phyloP scores from a whole-genome alignment of 2,888 invertebrate species.

The Kryphioiulus occultus region DNA sequence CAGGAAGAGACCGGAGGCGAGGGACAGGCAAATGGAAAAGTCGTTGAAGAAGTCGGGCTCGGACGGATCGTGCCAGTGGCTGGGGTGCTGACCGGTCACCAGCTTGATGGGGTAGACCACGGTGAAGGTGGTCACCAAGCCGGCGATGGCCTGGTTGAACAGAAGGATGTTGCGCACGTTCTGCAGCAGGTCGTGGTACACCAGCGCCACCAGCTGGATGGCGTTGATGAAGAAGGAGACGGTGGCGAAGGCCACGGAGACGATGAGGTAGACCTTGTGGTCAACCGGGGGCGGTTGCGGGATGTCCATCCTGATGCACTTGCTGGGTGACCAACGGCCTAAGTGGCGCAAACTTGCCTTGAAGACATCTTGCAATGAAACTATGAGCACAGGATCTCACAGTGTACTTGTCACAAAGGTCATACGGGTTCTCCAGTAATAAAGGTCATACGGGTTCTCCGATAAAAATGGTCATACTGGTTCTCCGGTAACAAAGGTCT shows the following conservation, averaged over 20 bases:
- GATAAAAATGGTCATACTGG: no score
- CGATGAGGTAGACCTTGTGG: slow-evolving; percentile 56
- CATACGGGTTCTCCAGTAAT: no score
- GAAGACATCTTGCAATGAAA: no score
- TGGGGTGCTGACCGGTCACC: slow-evolving; percentile 50
- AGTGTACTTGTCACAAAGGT: no score
- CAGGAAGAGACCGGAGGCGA: slow-evolving; percentile 53
- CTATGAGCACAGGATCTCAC: no score
- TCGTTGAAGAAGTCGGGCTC: slow-evolving; percentile 53
- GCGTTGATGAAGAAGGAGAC: slow-evolving; percentile 56
- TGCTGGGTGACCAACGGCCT: no score
- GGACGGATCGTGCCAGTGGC: slow-evolving; percentile 46
- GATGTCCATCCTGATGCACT: neutral
- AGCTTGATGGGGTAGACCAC: slow-evolving; percentile 55
- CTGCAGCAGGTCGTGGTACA: slow-evolving; percentile 52
- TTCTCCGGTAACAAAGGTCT: no score
- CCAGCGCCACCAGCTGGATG: slow-evolving; percentile 52
- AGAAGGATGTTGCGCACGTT: slow-evolving; percentile 53
- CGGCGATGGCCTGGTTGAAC: slow-evolving; percentile 54
- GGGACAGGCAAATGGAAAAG: slow-evolving; percentile 53
- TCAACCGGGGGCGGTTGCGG: slow-evolving; percentile 53
- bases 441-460: no score
- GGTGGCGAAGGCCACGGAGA: slow-evolving; percentile 57
- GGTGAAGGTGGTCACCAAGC: slow-evolving; percentile 54
- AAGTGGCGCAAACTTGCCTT: no score